Evolutionary conservation across 2,113 vertebrate genomes (phyloP).

Genomic region (Azemiops feae): DNA sequence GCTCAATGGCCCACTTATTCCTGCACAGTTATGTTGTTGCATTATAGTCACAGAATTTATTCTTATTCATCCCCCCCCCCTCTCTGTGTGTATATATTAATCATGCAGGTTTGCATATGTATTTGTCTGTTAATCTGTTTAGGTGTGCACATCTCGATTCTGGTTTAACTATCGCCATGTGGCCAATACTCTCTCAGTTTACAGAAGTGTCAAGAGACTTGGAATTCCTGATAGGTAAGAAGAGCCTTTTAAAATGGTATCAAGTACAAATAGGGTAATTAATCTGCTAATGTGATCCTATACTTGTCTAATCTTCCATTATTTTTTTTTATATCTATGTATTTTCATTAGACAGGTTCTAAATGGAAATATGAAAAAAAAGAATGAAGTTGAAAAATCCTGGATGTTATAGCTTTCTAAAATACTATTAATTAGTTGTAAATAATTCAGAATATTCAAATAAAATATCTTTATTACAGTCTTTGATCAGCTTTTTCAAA

Average conservation of each 20-base stretch:
- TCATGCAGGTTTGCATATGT: too few species aligned
- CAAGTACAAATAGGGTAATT: not conserved
- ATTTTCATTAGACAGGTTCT: not conserved
- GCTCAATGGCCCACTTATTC: not conserved
- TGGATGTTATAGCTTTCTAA: not conserved
- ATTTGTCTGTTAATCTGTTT: conserved; percentile 41
- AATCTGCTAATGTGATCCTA: not conserved
- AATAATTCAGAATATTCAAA: not conserved
- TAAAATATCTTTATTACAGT: not conserved
- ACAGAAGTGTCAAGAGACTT: conserved; percentile 95
- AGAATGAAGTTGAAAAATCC: not conserved
- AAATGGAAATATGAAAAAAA: not conserved
- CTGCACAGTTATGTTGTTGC: not conserved
- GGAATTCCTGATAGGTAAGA: conserved; percentile 96
- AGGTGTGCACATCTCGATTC: conserved; percentile 97
- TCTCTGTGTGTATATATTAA: not conserved
- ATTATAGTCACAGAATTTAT: not conserved
- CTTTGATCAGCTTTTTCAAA: not conserved
- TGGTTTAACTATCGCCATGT: conserved; percentile 99
- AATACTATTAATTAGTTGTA: not conserved
- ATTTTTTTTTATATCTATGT: not conserved
- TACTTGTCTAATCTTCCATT: not conserved
- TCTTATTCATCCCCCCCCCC: not conserved
- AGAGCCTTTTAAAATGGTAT: not conserved
- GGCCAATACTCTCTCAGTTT: conserved; percentile 94